Conservation (phyloP, 30 jellyfish, hydroid and myxozoan genomes). For the Nemopilema nomurai region DNA sequence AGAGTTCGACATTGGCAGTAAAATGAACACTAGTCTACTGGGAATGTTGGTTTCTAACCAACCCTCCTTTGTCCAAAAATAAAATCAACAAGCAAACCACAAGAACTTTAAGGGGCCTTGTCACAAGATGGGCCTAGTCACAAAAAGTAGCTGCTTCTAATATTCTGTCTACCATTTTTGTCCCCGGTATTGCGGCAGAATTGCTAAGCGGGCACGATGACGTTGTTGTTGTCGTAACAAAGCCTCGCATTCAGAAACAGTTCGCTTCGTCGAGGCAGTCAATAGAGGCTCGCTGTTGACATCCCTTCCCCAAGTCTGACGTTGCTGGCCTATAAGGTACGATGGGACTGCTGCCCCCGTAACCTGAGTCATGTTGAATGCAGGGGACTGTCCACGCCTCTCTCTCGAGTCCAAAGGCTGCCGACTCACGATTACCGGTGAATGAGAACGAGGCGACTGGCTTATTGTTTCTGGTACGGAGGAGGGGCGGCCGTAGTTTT, state of each 20-base stretch:
- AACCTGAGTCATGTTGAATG: background rate
- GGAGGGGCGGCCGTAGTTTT: slow-evolving; percentile 31
- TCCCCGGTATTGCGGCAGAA: slow-evolving; percentile 26
- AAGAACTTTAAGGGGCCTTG: background rate
- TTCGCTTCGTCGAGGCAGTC: slow-evolving; percentile 49
- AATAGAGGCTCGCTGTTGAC: slow-evolving; percentile 61
- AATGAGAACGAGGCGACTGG: slow-evolving; percentile 8
- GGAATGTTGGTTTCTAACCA: background rate
- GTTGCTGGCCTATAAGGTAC: slow-evolving; percentile 16
- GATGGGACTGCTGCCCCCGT: slow-evolving; percentile 2
- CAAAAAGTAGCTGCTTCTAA: background rate
- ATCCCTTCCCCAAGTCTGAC: slow-evolving; percentile 56
- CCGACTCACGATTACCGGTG: background rate
- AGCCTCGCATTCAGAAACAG: slow-evolving; percentile 42
- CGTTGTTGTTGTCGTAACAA: slow-evolving; percentile 28
- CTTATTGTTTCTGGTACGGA: slow-evolving; percentile 36
- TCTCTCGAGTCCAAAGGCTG: slow-evolving; percentile 12
- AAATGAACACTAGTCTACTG: background rate
- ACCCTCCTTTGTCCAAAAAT: background rate
- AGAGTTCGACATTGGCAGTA: too few relatives aligned
- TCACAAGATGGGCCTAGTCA: background rate
- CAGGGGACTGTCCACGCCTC: slow-evolving; percentile 23
- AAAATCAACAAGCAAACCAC: background rate
- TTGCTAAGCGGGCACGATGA: slow-evolving; percentile 17
- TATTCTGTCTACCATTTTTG: slow-evolving; percentile 15